Base-by-base conservation (phyloP, 2,113 vertebrate species). In the Neolamprologus sp. region DNA sequence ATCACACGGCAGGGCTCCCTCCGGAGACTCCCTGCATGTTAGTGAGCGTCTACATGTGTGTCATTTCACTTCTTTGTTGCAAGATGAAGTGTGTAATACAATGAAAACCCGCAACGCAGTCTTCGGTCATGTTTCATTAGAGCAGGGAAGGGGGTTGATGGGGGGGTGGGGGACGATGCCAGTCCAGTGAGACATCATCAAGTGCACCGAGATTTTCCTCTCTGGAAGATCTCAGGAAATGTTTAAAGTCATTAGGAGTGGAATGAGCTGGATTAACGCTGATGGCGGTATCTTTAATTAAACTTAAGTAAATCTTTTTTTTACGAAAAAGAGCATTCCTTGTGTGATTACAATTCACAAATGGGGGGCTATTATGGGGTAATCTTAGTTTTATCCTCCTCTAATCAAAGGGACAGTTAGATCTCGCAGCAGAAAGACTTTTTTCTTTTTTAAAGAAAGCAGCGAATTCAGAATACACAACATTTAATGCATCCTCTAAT, bases 121-220 rank as follows among this genome's bases (percentile, higher is more conserved):
- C 82, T 37, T 37, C 58, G 26, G 94, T 94, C 93, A 91, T 85
- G 94, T 91, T 91, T 87, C 90, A 94, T 95, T 94, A 94, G 51
- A 85, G 11, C 71, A 30, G 42, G 47, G 88, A 80, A 80, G 87
- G 84, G 84, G 85, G 90, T 4, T 58, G 57, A 40, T 9, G 16
- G 21, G 49, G 26, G 3, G 53, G 79, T 33, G 92, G 3, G 33
- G 33, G 3, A 63, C 33, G 11, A 65, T 65, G 92, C 86, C 12
- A 82, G 89, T 91, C 92, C 85, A 1, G 51, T 2, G 68, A 91
- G 83, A 92, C 88, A 81, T 57, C 28, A 47, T 78, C 54, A 78
- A 5, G 73, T 49, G 17, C 45, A 78, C 26, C 5, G 7, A 78
- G 73, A 78, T 33, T 78, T 86, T 83, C 26, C 55, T 78, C 33